Percentiles rank a stretch among this genome's conserved stretches.
Conservation (phyloP, 2,888 invertebrate species). For the Phortica magna region DNA sequence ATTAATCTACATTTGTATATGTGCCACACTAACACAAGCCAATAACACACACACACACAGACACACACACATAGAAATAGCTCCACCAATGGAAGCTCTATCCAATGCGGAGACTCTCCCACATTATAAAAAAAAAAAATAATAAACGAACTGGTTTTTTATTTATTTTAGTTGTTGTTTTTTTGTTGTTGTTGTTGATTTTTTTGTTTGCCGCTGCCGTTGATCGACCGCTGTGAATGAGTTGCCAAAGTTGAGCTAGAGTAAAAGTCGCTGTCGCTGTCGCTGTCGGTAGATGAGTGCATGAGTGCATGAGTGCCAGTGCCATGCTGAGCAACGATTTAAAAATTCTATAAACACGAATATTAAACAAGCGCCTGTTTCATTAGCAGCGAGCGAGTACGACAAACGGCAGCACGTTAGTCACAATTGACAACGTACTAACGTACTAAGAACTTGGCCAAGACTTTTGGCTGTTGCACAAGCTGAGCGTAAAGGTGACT, state of each 20-base stretch:
- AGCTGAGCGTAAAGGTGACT: neutral
- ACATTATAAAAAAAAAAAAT: constrained; percentile 55
- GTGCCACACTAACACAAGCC: constrained; percentile 53
- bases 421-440: neutral
- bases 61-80: constrained; percentile 32
- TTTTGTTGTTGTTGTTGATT: neutral
- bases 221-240: constrained; percentile 39
- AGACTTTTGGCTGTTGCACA: neutral
- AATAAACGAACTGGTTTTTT: constrained; percentile 65
- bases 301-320: neutral
- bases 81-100: constrained; percentile 68
- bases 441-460: constrained; percentile 17
- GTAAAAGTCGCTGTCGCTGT: no score
- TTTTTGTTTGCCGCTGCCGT: neutral
- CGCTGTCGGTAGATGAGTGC: no score
- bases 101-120: constrained; percentile 71
- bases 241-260: constrained; percentile 13
- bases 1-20: constrained; percentile 35
- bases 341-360: constrained; percentile 48
- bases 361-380: constrained; percentile 53
- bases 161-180: neutral
- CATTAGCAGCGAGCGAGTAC: neutral
- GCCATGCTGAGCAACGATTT: constrained; percentile 9
- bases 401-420: neutral
- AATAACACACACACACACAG: constrained; percentile 21